A percentile compares a stretch with the other conserved stretches of the same genome.
Evolutionary conservation across 2,797 vertebrate genomes (phyloP).

Genomic region (Gymnoscopelus braueri): DNA sequence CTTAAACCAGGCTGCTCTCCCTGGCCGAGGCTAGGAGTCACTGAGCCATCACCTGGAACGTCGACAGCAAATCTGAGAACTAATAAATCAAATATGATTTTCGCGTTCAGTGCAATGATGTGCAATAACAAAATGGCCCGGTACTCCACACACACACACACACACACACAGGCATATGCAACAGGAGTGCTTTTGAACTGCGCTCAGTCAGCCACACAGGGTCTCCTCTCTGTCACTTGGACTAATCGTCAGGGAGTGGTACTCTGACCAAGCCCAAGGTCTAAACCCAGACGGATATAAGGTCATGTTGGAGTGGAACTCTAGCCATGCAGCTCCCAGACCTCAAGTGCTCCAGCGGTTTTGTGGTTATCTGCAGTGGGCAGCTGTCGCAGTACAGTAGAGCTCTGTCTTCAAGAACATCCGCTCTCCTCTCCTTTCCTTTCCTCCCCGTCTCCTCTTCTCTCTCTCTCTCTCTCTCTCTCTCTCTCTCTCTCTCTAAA

Average conservation of each 20-base stretch:
- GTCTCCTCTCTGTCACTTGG: slow-evolving; percentile 77
- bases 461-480: too few species aligned
- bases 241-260: slow-evolving; percentile 78
- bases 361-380: slow-evolving; percentile 80
- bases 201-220: slow-evolving; percentile 70
- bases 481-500: too few species aligned
- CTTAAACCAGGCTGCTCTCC: slow-evolving; percentile 46
- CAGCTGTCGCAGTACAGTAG: slow-evolving; percentile 72
- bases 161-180: slow-evolving; percentile 5
- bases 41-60: slow-evolving; percentile 64
- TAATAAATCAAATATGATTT: slow-evolving; percentile 63
- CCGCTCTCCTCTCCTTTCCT: slow-evolving; percentile 47
- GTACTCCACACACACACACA: background rate
- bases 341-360: slow-evolving; percentile 79
- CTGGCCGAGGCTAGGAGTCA: slow-evolving; percentile 36
- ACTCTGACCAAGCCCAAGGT: slow-evolving; percentile 66
- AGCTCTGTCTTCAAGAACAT: slow-evolving; percentile 69
- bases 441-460: slow-evolving; percentile 47
- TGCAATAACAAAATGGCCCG: slow-evolving; percentile 54
- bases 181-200: slow-evolving; percentile 71
- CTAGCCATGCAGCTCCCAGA: slow-evolving; percentile 75
- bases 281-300: slow-evolving; percentile 77
- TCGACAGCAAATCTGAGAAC: slow-evolving; percentile 63
- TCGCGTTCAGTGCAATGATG: slow-evolving; percentile 63
- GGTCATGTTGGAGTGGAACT: slow-evolving; percentile 79